phyloP scores from a whole-genome alignment of 2,113 vertebrate species.

The Bostrychus sinensis region DNA sequence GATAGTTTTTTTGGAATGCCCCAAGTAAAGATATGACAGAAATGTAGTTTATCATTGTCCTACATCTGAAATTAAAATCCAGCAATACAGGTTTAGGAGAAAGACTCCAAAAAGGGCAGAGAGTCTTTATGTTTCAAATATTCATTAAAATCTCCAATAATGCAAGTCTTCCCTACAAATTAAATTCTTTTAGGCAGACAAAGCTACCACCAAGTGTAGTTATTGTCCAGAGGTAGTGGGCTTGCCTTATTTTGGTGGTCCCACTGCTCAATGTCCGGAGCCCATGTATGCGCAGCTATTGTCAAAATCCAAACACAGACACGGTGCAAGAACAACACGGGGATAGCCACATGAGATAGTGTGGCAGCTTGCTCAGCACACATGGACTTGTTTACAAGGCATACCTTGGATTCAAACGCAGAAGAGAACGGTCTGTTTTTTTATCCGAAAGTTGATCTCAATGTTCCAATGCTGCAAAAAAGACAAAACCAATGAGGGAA shows the following conservation, averaged over 20 bases:
- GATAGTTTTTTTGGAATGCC: not conserved
- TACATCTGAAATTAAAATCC: too few species aligned
- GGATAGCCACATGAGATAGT: constrained; percentile 69
- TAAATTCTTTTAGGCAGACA: too few species aligned
- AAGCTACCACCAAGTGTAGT: constrained; percentile 26
- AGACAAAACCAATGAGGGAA: constrained; percentile 30
- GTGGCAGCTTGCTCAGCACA: constrained; percentile 68
- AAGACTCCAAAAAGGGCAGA: too few species aligned
- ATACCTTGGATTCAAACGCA: constrained; percentile 39
- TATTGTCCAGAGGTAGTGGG: constrained; percentile 44
- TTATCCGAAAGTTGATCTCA: constrained; percentile 51
- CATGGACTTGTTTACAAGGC: constrained; percentile 62
- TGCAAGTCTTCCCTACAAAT: too few species aligned
- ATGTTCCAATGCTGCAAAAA: constrained; percentile 40
- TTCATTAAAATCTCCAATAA: not conserved
- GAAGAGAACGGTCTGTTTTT: constrained; percentile 27
- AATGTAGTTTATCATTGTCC: too few species aligned
- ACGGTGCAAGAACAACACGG: constrained; percentile 70
- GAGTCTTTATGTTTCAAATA: not conserved
- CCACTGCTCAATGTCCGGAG: constrained; percentile 66
- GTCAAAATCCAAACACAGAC: constrained; percentile 81
- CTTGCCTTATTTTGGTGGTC: constrained; percentile 66
- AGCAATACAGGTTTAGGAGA: too few species aligned
- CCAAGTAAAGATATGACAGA: not conserved
- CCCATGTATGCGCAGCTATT: constrained; percentile 68